Evolutionary conservation across 2,888 invertebrate species (phyloP).

Genomic region (Harpalus rubripes): DNA sequence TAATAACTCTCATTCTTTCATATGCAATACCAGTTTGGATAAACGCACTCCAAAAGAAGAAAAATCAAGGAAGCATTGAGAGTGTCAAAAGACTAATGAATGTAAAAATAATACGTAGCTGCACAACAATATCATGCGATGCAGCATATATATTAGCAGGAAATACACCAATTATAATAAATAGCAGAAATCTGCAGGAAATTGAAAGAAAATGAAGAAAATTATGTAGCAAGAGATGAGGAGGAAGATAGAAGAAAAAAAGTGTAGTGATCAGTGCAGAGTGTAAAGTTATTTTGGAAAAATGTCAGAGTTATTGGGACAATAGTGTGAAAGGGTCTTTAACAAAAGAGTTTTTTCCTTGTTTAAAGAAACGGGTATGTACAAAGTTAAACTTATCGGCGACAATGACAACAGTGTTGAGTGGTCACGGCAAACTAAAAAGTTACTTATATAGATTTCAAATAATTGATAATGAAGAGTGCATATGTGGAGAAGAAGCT

Average conservation of each 20-base stretch:
- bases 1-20: neutral
- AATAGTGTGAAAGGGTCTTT: neutral
- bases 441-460: neutral
- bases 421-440: neutral
- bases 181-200: neutral
- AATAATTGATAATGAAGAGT: no score
- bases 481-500: neutral
- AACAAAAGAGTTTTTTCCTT: neutral
- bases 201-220: neutral
- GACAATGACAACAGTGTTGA: neutral
- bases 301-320: neutral
- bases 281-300: neutral
- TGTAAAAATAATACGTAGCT: conserved; percentile 2
- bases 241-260: neutral
- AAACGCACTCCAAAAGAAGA: neutral
- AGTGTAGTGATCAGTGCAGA: neutral
- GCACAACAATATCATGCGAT: conserved; percentile 2
- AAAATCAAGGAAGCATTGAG: neutral
- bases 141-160: neutral
- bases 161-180: conserved; percentile 18
- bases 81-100: conserved; percentile 15
- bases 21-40: neutral
- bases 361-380: neutral
- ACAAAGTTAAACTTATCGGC: neutral
- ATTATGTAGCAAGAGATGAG: neutral